Evolutionary conservation across 2,888 invertebrate species (phyloP), one percentile per base, ranked within the genome.

Genomic region (Salticus scenicus): DNA sequence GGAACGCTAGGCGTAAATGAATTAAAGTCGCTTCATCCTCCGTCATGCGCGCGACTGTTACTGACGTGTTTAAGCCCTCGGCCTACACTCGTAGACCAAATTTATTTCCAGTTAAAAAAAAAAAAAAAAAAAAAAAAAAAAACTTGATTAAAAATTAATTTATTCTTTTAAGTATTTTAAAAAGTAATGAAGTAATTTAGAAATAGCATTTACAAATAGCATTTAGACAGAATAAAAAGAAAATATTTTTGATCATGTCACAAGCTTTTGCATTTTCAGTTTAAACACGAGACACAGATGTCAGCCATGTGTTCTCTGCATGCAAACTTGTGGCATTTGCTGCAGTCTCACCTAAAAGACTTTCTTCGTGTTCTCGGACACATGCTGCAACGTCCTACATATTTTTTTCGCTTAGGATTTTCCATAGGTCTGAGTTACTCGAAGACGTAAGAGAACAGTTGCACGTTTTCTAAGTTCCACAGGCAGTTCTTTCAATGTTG

Each of bases 31-130:
- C 37, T 63, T 63, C 20, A 63, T 7, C 63, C 63, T 63, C 27
- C 27, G 63, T 27, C 17, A 20, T 0, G 63, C 63, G 63, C 27
- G 24, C n/a, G 63, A 63, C 27, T 8, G 20, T 63, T 63, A 63
- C 27, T 63, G n/a, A 63, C 63, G n/a, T 63, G 63, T 63, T 63
- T 63, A 24, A 27, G 63, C 63, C 8, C 63, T 24, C n/a, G 63
- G 63, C 27, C 63, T 4, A 63, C 63, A 63, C n/a, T 27, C 51
- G 5, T 51, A 51, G 51, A 51, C 5, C 51, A 51, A 51, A 4
- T 20, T 51, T 51, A 20, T 20, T 63, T 63, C 20, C 47, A 27
- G 8, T 63, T 63, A 27, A 63, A 63, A n/a, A 17, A 24, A 63
- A 63, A 63, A 28, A 10, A 27, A 24, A 63, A 63, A 63, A 27